phyloP scores from a whole-genome alignment of 1,140 invertebrate genomes.

The Scaptomyza montana region DNA sequence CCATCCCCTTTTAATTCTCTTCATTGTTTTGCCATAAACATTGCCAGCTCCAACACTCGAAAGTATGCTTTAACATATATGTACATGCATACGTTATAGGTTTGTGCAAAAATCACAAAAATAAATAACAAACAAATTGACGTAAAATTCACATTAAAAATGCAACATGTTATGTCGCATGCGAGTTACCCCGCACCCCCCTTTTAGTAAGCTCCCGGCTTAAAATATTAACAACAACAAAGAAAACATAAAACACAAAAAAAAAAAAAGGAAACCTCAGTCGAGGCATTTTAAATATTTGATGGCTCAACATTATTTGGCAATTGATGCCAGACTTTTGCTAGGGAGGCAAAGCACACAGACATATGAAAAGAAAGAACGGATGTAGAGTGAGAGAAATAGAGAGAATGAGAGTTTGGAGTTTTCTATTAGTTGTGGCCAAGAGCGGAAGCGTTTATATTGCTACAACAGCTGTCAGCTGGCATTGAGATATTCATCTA shows the following conservation, averaged over 20 bases:
- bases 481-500: slow-evolving; percentile 52
- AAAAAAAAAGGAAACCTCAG: slow-evolving; percentile 26
- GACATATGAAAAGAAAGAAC: not conserved
- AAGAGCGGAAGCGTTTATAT: slow-evolving; percentile 42
- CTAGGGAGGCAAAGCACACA: not conserved
- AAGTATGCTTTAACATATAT: slow-evolving; percentile 70
- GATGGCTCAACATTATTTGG: slow-evolving; percentile 66
- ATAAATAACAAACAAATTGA: slow-evolving; percentile 36
- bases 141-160: slow-evolving; percentile 71
- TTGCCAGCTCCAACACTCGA: slow-evolving; percentile 33
- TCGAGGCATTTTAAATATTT: slow-evolving; percentile 75
- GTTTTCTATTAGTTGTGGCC: slow-evolving; percentile 58
- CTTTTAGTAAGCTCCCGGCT: not conserved
- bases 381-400: not conserved
- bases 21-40: slow-evolving; percentile 34
- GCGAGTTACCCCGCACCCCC: slow-evolving; percentile 15
- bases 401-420: not conserved
- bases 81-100: slow-evolving; percentile 20
- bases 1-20: not conserved
- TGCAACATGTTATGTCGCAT: slow-evolving; percentile 78
- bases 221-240: slow-evolving; percentile 1
- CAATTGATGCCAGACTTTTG: slow-evolving; percentile 57
- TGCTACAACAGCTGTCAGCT: slow-evolving; percentile 66
- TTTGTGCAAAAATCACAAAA: slow-evolving; percentile 12
- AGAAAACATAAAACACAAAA: slow-evolving; percentile 1